Base-by-base conservation (phyloP, 2,888 invertebrate genomes). In the Erannis defoliaria region DNA sequence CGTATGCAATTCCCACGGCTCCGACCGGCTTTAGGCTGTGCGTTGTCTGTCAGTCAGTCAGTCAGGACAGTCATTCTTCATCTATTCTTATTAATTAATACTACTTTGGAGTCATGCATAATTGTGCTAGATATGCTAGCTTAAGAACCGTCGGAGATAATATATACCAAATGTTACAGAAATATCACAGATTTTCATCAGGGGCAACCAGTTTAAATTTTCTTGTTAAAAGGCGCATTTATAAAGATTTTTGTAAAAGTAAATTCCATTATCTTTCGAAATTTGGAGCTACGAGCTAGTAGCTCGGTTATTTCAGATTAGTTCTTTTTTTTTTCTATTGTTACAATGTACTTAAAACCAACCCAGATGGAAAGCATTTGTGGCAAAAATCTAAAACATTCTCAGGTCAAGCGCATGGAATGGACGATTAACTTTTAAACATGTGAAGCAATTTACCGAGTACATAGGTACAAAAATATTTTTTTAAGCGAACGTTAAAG, bases 201-300 rank as follows among this genome's bases (percentile, higher is more conserved):
- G 45, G 16, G 4, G 9, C 10, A 29, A 10, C 29, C 45, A 18
- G 16, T 56, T 56, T 42, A 16, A 43, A 43, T 57, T 56, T 40
- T 57, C 50, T 50, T 50, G 26, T n/a, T 18, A 19, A 33, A 56
- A 43, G 38, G 57, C 50, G 37, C 48, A 57, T 57, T 57, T 57
- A 33, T 43, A 33, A 43, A 43, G 50, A 42, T 57, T 50, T 56
- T 56, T 56, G 55, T 56, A 31, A 6, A 40, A 56, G 38, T 23
- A 33, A 33, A 49, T 42, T 49, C 16, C 21, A 31, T 57, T 58
- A 40, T 50, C 26, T 42, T 37, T 55, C 42, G 49, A 18, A 12
- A 51, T 57, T 18, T 23, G 12, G 35, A 56, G 31, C 40, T 56
- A 40, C 40, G 14, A 46, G 51, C 21, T 51, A 58, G 45, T 58